Evolutionary conservation across 2,797 vertebrate species (phyloP).

Genomic region (Coregonus sp.): DNA sequence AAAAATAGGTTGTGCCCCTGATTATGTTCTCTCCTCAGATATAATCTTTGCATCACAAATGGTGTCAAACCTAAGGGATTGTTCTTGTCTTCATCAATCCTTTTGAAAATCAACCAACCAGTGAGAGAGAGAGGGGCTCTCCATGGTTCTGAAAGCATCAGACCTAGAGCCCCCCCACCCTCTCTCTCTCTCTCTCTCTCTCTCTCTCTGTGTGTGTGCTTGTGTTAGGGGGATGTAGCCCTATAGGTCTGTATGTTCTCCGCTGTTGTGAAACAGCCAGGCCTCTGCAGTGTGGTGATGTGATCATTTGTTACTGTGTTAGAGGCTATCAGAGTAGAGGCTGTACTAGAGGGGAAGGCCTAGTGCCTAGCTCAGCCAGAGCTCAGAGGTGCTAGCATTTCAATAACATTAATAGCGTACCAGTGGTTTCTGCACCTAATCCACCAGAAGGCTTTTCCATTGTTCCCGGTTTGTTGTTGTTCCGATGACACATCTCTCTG

Average conservation of each 20-base stretch:
- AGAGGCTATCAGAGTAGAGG: constrained; percentile 36
- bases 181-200: background rate
- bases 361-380: constrained; percentile 21
- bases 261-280: background rate
- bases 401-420: constrained; percentile 57
- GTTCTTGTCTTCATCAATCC: background rate
- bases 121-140: background rate
- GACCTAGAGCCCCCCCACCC: background rate
- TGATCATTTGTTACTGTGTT: constrained; percentile 4
- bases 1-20: background rate
- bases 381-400: constrained; percentile 53
- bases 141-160: background rate
- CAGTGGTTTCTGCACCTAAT: constrained; percentile 69
- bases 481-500: constrained; percentile 27
- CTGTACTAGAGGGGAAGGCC: constrained; percentile 22
- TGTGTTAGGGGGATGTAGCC: background rate
- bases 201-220: background rate
- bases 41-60: background rate
- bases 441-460: constrained; percentile 59
- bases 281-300: constrained; percentile 21
- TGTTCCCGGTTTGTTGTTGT: constrained; percentile 55
- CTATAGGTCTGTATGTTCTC: background rate
- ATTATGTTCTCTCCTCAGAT: background rate
- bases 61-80: background rate
- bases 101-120: background rate